phyloP scores from a whole-genome alignment of 2,888 invertebrate genomes.

The Eudasyphora cyanicolor region DNA sequence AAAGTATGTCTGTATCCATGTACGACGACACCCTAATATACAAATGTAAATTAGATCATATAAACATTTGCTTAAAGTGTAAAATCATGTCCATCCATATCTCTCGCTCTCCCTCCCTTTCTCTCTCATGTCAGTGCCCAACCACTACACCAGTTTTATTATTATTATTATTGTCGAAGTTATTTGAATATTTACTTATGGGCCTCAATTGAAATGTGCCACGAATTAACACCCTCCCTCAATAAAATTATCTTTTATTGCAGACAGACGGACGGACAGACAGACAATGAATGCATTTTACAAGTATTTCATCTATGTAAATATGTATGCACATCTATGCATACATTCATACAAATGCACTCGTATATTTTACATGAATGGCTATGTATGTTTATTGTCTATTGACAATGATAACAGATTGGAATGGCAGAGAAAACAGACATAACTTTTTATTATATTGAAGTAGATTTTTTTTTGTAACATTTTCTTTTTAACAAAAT shows the following conservation, averaged over 20 bases:
- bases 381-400: not conserved
- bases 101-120: no score
- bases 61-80: conserved; percentile 26
- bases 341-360: not conserved
- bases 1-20: no score
- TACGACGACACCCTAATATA: no score
- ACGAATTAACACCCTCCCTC: conserved; percentile 32
- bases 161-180: conserved; percentile 10
- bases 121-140: no score
- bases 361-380: not conserved
- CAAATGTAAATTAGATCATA: conserved; percentile 10
- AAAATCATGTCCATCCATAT: conserved; percentile 25
- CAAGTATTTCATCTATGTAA: not conserved
- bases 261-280: not conserved
- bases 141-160: not conserved
- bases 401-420: conserved; percentile 27
- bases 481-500: no score
- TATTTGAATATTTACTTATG: conserved; percentile 22
- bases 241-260: conserved; percentile 25
- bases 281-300: not conserved
- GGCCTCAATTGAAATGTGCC: not conserved
- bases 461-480: conserved; percentile 1
- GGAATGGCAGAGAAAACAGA: not conserved
- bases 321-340: not conserved
- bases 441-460: conserved; percentile 7